Evolutionary conservation across 2,888 invertebrate genomes (phyloP).

Genomic region (Baronia brevicornis): DNA sequence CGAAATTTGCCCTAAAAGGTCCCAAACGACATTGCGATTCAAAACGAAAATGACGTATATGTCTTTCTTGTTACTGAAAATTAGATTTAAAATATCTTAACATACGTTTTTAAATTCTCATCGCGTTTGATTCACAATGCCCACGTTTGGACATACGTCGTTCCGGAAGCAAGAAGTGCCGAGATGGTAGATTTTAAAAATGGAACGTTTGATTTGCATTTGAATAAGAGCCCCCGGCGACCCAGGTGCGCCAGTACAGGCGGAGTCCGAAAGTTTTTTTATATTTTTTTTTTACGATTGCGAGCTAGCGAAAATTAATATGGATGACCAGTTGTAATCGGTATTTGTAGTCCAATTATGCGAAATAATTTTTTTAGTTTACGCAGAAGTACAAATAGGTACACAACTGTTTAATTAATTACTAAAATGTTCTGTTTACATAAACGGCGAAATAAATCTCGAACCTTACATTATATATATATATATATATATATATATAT

Average conservation of each 20-base stretch:
- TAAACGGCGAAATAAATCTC: too few species aligned
- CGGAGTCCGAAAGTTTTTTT: constrained; percentile 49
- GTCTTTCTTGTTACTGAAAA: constrained; percentile 19
- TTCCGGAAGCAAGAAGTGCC: constrained; percentile 69
- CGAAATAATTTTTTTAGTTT: constrained; percentile 25
- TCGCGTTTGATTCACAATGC: constrained; percentile 33
- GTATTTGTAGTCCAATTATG: constrained; percentile 38
- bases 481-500: too few species aligned
- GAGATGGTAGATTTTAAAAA: constrained; percentile 76
- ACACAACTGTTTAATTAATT: too few species aligned
- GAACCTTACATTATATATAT: too few species aligned
- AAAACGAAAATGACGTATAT: constrained; percentile 33
- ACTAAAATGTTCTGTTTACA: too few species aligned
- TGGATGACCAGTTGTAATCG: constrained; percentile 56
- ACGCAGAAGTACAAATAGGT: too few species aligned
- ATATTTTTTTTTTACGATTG: constrained; percentile 24
- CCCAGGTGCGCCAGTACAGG: constrained; percentile 70
- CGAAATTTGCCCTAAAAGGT: constrained; percentile 70
- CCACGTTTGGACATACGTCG: constrained; percentile 66
- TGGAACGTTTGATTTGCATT: constrained; percentile 77
- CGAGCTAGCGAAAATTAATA: constrained; percentile 40
- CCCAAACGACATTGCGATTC: constrained; percentile 55
- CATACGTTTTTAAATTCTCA: constrained; percentile 30
- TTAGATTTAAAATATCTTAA: constrained; percentile 16
- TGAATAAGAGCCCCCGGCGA: constrained; percentile 74